Conservation (phyloP, 2,888 invertebrate genomes). For the Cetonia aurata region DNA sequence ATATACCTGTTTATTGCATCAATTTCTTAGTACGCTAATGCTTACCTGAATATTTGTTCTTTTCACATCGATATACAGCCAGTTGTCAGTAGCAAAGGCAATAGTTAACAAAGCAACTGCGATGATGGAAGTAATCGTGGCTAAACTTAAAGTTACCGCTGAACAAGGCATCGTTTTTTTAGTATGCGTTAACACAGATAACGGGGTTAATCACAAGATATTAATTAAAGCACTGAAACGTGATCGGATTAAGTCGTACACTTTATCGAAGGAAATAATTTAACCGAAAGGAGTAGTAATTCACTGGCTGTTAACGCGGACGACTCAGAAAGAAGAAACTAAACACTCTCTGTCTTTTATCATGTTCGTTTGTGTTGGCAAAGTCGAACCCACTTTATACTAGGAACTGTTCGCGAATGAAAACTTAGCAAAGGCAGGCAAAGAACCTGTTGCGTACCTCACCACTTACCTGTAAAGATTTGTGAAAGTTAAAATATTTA, state of each 20-base stretch:
- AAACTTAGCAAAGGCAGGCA: slow-evolving; percentile 47
- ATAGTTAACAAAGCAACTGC: slow-evolving; percentile 93
- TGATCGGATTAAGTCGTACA: neutral
- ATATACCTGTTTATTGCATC: too few species aligned
- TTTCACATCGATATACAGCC: slow-evolving; percentile 94
- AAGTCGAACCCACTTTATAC: slow-evolving; percentile 48
- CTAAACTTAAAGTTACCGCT: slow-evolving; percentile 93
- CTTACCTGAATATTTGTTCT: slow-evolving; percentile 87
- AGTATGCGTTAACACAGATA: slow-evolving; percentile 40
- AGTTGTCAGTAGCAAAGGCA: slow-evolving; percentile 97
- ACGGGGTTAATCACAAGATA: slow-evolving; percentile 28
- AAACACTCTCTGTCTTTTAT: slow-evolving; percentile 38
- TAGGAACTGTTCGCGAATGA: slow-evolving; percentile 47
- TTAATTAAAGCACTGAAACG: slow-evolving; percentile 23
- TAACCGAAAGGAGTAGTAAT: slow-evolving; percentile 36
- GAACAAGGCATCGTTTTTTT: slow-evolving; percentile 88
- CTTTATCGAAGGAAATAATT: slow-evolving; percentile 19
- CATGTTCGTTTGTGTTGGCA: slow-evolving; percentile 46
- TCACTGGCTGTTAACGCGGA: slow-evolving; percentile 45
- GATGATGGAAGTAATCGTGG: slow-evolving; percentile 95
- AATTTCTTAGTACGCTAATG: neutral
- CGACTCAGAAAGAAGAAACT: slow-evolving; percentile 26
- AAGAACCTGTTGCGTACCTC: slow-evolving; percentile 53
- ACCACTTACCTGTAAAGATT: slow-evolving; percentile 40
- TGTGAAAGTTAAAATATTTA: slow-evolving; percentile 44